phyloP scores from a whole-genome alignment of 2,797 vertebrate genomes.

The Coilia nasus region DNA sequence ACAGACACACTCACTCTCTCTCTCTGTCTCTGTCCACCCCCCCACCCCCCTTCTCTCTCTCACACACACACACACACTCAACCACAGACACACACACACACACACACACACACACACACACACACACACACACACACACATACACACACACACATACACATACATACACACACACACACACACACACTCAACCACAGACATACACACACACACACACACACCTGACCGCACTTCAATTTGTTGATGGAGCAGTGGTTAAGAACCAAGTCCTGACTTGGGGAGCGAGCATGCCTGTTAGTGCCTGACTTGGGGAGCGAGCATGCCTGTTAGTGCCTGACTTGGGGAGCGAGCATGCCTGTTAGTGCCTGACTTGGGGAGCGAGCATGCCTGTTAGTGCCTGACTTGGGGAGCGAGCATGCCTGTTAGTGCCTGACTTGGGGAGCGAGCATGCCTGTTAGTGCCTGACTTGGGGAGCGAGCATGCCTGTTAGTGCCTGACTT shows the following conservation, averaged over 20 bases:
- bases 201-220: slow-evolving; percentile 2
- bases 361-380: no score
- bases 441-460: no score
- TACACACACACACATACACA: background rate
- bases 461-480: no score
- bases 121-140: background rate
- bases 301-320: no score
- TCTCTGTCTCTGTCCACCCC: no score
- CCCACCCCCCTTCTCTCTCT: no score
- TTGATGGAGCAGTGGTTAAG: slow-evolving; percentile 6
- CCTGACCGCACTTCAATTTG: background rate
- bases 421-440: no score
- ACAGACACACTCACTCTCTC: background rate
- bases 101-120: background rate
- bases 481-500: no score
- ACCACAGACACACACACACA: background rate
- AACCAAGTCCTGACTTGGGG: slow-evolving; percentile 19
- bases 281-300: slow-evolving; percentile 7
- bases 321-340: no score
- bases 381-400: no score
- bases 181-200: background rate
- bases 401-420: no score
- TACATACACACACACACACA: background rate
- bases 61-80: background rate
- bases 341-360: no score